Conservation (phyloP, 1,140 invertebrate species). For the Lepidurus couesii region DNA sequence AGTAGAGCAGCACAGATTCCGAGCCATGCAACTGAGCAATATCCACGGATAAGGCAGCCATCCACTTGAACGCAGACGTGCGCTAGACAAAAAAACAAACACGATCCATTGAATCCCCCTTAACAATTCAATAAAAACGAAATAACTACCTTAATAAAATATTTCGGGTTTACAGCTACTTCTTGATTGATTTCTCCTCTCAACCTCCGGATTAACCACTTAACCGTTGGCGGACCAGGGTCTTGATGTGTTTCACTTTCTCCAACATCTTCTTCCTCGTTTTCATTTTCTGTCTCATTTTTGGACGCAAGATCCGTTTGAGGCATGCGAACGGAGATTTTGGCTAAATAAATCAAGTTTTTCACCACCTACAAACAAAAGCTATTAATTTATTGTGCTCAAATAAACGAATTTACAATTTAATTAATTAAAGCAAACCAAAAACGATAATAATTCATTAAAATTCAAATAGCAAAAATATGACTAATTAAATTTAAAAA, state of each 20-base stretch:
- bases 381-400: neutral
- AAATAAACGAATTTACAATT: neutral
- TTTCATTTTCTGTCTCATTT: slow-evolving; percentile 41
- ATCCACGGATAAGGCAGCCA: slow-evolving; percentile 57
- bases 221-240: slow-evolving; percentile 39
- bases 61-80: slow-evolving; percentile 62
- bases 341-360: slow-evolving; percentile 63
- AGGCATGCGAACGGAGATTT: slow-evolving; percentile 53
- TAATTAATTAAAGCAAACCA: too few relatives aligned
- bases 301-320: slow-evolving; percentile 32
- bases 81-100: slow-evolving; percentile 48
- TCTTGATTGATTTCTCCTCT: slow-evolving; percentile 65
- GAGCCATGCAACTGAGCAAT: slow-evolving; percentile 45
- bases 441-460: too few relatives aligned
- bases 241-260: slow-evolving; percentile 21
- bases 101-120: too few relatives aligned
- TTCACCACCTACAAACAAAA: slow-evolving; percentile 51
- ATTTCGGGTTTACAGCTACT: slow-evolving; percentile 51
- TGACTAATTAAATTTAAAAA: too few relatives aligned
- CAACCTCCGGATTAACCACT: slow-evolving; percentile 63
- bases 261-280: slow-evolving; percentile 40
- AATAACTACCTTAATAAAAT: slow-evolving; percentile 47
- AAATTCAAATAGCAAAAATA: too few relatives aligned
- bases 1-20: slow-evolving; percentile 49
- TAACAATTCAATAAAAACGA: too few relatives aligned